These are phyloP conservation scores for Carduelis carduelis DNA, from an alignment of 2,797 vertebrate species.

Conservation along the genomic window DNA sequence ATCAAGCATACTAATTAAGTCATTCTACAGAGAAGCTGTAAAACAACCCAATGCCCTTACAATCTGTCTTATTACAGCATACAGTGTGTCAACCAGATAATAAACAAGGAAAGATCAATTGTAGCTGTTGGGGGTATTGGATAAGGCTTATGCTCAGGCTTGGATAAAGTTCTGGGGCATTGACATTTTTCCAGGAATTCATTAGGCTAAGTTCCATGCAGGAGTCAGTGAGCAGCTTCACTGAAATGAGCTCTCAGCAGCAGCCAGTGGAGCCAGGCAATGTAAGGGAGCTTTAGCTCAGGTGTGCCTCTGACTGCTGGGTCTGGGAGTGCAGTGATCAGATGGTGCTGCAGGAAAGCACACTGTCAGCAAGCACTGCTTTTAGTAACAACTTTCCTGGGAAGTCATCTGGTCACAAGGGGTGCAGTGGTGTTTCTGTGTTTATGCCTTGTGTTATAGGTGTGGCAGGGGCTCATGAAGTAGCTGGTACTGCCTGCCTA, in stretches of 20 bases:
- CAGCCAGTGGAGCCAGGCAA: background rate
- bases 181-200: background rate
- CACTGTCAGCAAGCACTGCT: background rate
- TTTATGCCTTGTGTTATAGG: background rate
- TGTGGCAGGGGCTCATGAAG: no score
- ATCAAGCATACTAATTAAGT: background rate
- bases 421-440: background rate
- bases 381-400: background rate
- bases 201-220: background rate
- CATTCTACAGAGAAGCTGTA: background rate
- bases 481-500: background rate
- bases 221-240: background rate
- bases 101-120: background rate
- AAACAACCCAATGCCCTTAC: background rate
- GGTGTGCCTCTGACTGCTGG: fast-evolving
- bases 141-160: background rate
- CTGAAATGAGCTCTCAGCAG: background rate
- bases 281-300: background rate
- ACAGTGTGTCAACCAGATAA: background rate
- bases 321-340: fast-evolving
- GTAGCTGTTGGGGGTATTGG: background rate
- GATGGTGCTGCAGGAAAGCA: background rate
- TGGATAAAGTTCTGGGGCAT: background rate
- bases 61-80: background rate
- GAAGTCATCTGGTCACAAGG: background rate